These are phyloP conservation scores for Oligia latruncula DNA, from an alignment of 2,888 invertebrate species.

Conservation along the genomic window DNA sequence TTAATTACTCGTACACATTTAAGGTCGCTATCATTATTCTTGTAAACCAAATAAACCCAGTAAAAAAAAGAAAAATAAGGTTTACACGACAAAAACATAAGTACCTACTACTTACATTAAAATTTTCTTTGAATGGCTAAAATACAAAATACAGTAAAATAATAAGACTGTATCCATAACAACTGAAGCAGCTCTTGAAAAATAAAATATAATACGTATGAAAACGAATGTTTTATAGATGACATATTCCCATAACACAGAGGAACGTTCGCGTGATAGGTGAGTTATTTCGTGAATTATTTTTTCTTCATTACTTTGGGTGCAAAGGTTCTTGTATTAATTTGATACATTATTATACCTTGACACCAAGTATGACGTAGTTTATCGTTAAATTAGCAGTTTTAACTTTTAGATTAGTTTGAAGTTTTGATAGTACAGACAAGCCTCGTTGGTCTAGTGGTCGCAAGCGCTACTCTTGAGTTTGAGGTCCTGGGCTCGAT, in stretches of 20 bases:
- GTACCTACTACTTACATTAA: neutral
- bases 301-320: slow-evolving; percentile 54
- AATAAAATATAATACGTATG: slow-evolving; percentile 28
- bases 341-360: slow-evolving; percentile 43
- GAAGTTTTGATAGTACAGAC: neutral
- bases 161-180: neutral
- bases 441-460: neutral
- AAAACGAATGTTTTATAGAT: slow-evolving; percentile 28
- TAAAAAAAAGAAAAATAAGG: neutral
- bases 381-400: slow-evolving; percentile 1
- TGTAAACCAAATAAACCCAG: neutral
- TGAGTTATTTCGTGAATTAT: slow-evolving; percentile 51
- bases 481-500: neutral
- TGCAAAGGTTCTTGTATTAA: slow-evolving; percentile 36
- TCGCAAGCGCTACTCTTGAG: neutral
- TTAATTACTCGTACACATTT: no score
- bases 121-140: neutral
- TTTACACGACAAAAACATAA: neutral
- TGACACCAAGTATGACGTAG: slow-evolving; percentile 2
- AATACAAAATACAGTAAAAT: neutral
- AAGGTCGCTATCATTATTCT: neutral
- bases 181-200: neutral
- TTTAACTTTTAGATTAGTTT: neutral
- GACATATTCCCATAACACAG: slow-evolving; percentile 10
- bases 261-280: slow-evolving; percentile 55